These are phyloP conservation scores for Stictonetta naevosa DNA, from an alignment of 2,113 vertebrate genomes.

Conservation along the genomic window DNA sequence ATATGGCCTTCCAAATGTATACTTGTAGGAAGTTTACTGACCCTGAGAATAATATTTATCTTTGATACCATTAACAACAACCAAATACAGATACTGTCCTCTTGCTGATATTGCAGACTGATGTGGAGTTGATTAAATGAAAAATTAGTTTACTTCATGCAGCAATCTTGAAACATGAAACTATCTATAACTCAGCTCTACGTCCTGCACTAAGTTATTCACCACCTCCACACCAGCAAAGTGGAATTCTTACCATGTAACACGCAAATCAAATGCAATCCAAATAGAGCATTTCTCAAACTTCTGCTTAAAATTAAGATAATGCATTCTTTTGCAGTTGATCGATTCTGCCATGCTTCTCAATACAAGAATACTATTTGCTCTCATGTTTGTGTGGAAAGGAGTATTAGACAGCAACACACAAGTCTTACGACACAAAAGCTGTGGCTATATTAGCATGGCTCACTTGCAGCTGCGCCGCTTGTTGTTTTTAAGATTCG, in stretches of 20 bases:
- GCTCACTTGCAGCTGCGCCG: background rate
- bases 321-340: background rate
- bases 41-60: conserved; percentile 7
- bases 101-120: conserved; percentile 50
- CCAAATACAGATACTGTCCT: conserved; percentile 46
- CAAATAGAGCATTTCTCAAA: background rate
- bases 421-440: background rate
- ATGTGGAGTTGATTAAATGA: conserved; percentile 57
- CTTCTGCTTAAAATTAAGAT: background rate
- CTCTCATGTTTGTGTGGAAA: background rate
- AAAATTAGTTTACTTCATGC: conserved; percentile 58
- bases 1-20: background rate
- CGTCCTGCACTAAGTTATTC: background rate
- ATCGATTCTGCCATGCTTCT: background rate
- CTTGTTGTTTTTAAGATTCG: background rate
- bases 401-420: background rate
- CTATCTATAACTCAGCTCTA: background rate
- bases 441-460: background rate
- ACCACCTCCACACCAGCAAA: background rate
- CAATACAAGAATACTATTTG: background rate
- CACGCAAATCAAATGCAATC: background rate
- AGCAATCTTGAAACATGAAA: background rate
- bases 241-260: background rate
- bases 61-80: conserved; percentile 42
- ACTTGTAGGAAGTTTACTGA: background rate